Evolutionary conservation across 1,140 invertebrate species (phyloP), one percentile per base, ranked within the genome.

Genomic region (Eriocheir sinensis): DNA sequence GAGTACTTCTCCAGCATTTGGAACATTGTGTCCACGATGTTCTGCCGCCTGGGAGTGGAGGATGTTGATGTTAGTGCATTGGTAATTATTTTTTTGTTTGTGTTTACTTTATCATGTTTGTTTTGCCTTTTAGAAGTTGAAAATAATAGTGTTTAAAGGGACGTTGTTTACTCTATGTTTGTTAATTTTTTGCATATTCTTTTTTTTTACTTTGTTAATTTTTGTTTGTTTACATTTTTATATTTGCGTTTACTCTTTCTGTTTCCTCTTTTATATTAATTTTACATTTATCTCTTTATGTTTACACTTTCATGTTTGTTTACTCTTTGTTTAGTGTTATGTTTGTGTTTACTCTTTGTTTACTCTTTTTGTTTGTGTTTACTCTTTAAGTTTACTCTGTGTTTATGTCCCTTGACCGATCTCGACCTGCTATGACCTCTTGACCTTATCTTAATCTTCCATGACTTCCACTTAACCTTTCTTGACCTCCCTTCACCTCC

Each of bases 1-100:
- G 98, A 98, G 96, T 99, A 99, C 96, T 98, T 99, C 96, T 99
- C 99, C 98, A 99, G 98, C 98, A 99, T 99, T 95, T 98, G 98
- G 98, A 99, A 98, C 98, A 99, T 99, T 97, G 99, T 98, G 96
- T 99, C 99, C 98, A 99, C 98, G 95, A 99, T 99, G 96, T 99
- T 99, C 96, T 98, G 98, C 97, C 99, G 99, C 95, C 99, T 98
- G 97, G 8, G 60, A 4, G 27, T 8, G 60, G 21, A 8, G 60
- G 60, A 72, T n/a, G n/a, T n/a, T n/a, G 21, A n/a, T 72, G 60
- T 4, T n/a, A n/a, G n/a, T n/a, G n/a, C n/a, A n/a, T n/a, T n/a
- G n/a, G n/a, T n/a, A n/a, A n/a, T n/a, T n/a, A n/a, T n/a, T n/a
- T n/a, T n/a, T n/a, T n/a, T n/a, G n/a, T n/a, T n/a, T n/a, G n/a